Conservation (phyloP, 1,140 invertebrate genomes). For the Drosophila varians region DNA sequence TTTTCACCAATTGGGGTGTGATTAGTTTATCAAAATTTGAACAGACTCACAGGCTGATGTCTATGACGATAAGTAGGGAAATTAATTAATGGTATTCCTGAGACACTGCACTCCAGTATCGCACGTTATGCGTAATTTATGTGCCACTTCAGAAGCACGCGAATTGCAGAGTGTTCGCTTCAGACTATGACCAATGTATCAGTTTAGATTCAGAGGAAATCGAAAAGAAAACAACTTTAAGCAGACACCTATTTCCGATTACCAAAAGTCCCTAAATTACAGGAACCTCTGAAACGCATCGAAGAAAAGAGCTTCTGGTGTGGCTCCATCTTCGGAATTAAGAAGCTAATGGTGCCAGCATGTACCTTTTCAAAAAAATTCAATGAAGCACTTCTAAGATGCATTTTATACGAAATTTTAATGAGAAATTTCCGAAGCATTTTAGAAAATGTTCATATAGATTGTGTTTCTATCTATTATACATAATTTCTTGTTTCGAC, state of each 20-base stretch:
- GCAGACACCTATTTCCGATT: too few species aligned
- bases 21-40: neutral
- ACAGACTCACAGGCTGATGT: neutral
- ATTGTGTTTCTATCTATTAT: too few species aligned
- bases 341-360: conserved; percentile 73
- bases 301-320: conserved; percentile 80
- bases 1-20: neutral
- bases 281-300: conserved; percentile 72
- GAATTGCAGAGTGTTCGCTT: neutral
- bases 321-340: conserved; percentile 69
- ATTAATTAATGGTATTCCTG: neutral
- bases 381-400: too few species aligned
- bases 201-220: neutral
- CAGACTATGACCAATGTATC: neutral
- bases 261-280: conserved; percentile 8
- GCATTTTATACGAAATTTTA: too few species aligned
- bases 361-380: too few species aligned
- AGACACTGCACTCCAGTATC: neutral
- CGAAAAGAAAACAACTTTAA: neutral
- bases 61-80: neutral
- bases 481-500: too few species aligned
- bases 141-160: neutral
- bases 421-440: too few species aligned
- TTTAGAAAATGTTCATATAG: too few species aligned
- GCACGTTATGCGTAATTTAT: neutral